These are phyloP conservation scores for Eupithecia dodoneata DNA, from an alignment of 2,888 invertebrate genomes.

Conservation along the genomic window DNA sequence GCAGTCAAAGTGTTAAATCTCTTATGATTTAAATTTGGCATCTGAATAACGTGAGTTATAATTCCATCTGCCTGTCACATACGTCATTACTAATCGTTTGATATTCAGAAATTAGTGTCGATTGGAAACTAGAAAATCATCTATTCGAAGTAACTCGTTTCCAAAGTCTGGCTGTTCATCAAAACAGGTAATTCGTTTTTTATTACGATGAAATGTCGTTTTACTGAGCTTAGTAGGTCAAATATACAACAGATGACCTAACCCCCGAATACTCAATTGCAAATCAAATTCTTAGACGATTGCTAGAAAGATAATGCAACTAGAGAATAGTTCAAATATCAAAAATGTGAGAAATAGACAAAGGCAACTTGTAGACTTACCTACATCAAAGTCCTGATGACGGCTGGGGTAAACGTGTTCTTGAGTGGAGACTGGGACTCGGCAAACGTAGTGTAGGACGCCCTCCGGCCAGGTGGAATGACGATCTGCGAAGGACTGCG, in stretches of 20 bases:
- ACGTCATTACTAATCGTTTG: slow-evolving; percentile 17
- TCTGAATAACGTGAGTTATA: not conserved
- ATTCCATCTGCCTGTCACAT: slow-evolving; percentile 11
- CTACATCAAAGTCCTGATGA: too few species aligned
- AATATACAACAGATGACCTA: not conserved
- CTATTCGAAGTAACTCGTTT: slow-evolving; percentile 22
- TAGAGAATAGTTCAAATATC: not conserved
- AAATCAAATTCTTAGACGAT: not conserved
- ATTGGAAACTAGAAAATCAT: slow-evolving; percentile 29
- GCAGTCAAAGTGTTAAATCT: too few species aligned
- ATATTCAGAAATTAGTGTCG: slow-evolving; percentile 24
- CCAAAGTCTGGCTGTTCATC: slow-evolving; percentile 8
- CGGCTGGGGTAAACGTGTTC: too few species aligned
- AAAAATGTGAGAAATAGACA: too few species aligned
- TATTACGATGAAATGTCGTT: not conserved
- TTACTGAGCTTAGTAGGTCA: not conserved
- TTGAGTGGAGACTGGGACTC: too few species aligned
- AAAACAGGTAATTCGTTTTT: not conserved
- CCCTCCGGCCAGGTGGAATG: too few species aligned
- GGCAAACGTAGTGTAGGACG: too few species aligned
- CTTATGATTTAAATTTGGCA: not conserved
- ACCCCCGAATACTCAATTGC: not conserved
- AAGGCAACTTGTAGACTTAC: too few species aligned
- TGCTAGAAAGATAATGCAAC: not conserved
- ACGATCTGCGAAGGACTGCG: too few species aligned